Base-by-base conservation (phyloP, 2,888 invertebrate genomes). In the Nomada ruficornis region DNA sequence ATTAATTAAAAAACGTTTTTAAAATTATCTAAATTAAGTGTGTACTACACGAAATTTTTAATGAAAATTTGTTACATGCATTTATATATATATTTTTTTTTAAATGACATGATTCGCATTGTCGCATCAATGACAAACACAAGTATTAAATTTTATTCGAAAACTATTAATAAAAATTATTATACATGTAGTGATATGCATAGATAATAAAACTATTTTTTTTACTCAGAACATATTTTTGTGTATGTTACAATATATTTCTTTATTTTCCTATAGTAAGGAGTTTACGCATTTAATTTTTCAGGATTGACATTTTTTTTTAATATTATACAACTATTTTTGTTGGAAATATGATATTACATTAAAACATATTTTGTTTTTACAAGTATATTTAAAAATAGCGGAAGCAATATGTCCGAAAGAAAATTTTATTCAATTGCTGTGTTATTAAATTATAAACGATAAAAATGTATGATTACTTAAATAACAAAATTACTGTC, bases 151-250 rank as follows among this genome's bases (percentile, higher is more conserved):
- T 50, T 63, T 57, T n/a, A 47, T 63, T 79, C 10, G 57, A 69
- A 57, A 20, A 15, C 77, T 62, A 47, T 50, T 54, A 47, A 10
- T 20, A 64, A 13, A 23, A 47, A 3, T 47, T 65, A 57, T 71
- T 71, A 44, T 55, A 70, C 7, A 68, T 68, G 20, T 79, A 57
- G 20, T 18, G 13, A 42, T 26, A 68, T 47, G 64, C 23, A 47
- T 73, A 64, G 2, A 11, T 5, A 73, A 69, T 60, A 75, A 69
- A 75, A 69, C 55, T 57, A 67, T 67, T 79, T 64, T 72, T 59
- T 69, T 64, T 67, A 67, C 54, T 42, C 20, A 18, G 4, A 59
- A 64, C 44, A 59, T 50, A 65, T 67, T 47, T 54, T 79, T 63
- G 26, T 76, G 11, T 18, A 36, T 60, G 20, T 60, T 65, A 47